phyloP scores from a whole-genome alignment of 2,888 invertebrate genomes.

The Acanthosepion esculentum region DNA sequence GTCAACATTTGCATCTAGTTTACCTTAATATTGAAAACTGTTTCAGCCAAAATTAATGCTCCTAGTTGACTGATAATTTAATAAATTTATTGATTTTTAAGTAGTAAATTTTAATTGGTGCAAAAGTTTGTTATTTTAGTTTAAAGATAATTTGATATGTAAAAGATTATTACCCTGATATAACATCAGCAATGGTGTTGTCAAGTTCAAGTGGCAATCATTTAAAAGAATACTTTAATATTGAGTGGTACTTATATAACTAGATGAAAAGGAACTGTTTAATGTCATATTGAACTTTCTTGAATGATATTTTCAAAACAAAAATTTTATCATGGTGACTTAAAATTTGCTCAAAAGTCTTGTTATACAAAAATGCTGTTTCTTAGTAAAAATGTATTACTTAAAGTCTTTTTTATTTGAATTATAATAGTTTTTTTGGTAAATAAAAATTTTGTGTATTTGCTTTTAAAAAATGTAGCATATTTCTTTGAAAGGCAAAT shows the following conservation, averaged over 20 bases:
- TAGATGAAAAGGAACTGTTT: not conserved
- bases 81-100: not conserved
- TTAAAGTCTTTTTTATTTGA: not conserved
- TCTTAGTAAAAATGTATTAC: too few species aligned
- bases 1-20: too few species aligned
- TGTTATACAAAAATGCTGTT: not conserved
- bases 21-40: too few species aligned
- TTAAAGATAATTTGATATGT: not conserved
- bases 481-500: not conserved
- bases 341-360: not conserved
- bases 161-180: not conserved
- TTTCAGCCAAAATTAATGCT: not conserved
- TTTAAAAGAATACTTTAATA: not conserved
- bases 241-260: not conserved
- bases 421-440: not conserved
- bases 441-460: not conserved
- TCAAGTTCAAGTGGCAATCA: not conserved
- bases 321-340: not conserved
- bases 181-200: not conserved
- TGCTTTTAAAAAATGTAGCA: not conserved
- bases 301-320: not conserved
- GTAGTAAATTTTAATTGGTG: not conserved
- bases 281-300: not conserved
- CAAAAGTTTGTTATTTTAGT: not conserved
- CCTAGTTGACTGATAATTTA: not conserved